Evolutionary conservation across 2,797 vertebrate genomes (phyloP).

Genomic region (Anguilla megastoma): DNA sequence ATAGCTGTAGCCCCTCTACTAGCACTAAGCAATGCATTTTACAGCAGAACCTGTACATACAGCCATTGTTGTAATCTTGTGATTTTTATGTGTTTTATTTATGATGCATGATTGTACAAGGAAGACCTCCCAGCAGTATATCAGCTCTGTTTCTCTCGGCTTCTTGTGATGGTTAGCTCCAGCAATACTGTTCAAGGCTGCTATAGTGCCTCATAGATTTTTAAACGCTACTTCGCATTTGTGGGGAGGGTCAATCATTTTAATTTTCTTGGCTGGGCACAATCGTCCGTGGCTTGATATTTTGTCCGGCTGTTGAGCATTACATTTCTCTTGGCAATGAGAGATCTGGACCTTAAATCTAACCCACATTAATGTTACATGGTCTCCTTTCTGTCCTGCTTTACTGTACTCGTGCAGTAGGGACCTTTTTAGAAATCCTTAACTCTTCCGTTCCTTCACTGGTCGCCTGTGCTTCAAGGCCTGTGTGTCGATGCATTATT

Average conservation of each 20-base stretch:
- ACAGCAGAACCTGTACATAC: neutral
- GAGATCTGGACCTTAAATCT: slow-evolving; percentile 42
- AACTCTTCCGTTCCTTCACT: slow-evolving; percentile 44
- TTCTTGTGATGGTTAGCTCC: neutral
- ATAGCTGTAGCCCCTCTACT: neutral
- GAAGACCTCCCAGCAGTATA: neutral
- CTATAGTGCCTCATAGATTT: neutral
- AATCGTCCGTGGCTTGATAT: slow-evolving; percentile 38
- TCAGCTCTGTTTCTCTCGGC: neutral
- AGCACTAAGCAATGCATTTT: neutral
- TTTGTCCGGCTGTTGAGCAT: slow-evolving; percentile 47
- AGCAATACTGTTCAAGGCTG: neutral
- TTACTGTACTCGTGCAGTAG: slow-evolving; percentile 67
- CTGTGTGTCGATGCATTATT: slow-evolving; percentile 26
- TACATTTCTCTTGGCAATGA: slow-evolving; percentile 42
- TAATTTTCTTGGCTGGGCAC: slow-evolving; percentile 18
- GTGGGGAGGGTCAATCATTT: neutral
- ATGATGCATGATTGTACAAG: neutral
- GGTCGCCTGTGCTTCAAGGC: neutral
- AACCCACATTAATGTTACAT: slow-evolving; percentile 67
- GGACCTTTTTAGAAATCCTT: slow-evolving; percentile 72
- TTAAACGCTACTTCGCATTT: neutral
- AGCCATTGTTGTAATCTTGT: neutral
- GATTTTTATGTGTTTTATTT: neutral
- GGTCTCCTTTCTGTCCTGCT: slow-evolving; percentile 68